Conservation (phyloP, 1,140 invertebrate genomes). For the Pogonognathellus flavescens region DNA sequence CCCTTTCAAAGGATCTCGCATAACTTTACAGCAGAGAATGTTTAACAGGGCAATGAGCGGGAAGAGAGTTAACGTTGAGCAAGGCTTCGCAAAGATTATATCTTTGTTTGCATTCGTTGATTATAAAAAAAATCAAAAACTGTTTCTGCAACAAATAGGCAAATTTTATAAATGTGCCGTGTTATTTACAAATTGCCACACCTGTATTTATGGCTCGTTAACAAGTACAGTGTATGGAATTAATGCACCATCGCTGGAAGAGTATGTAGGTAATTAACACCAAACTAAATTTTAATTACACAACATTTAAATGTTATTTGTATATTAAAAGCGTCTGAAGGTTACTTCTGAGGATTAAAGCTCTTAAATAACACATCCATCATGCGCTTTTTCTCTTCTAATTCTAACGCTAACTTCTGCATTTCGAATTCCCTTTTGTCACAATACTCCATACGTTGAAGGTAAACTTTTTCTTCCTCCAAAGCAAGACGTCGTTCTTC, state of each 20-base stretch:
- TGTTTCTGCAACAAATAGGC: conserved; percentile 46
- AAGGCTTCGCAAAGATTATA: conserved; percentile 41
- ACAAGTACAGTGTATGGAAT: background rate
- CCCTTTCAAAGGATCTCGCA: conserved; percentile 28
- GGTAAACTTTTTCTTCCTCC: background rate
- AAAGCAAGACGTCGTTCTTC: background rate
- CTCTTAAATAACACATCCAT: background rate
- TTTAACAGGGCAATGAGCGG: conserved; percentile 46
- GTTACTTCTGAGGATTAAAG: no score
- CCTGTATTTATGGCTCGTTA: conserved; percentile 22
- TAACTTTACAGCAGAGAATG: background rate
- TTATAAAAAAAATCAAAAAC: conserved; percentile 47
- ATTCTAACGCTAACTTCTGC: background rate
- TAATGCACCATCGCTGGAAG: background rate
- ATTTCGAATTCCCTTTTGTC: background rate
- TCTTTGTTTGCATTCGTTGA: conserved; percentile 50
- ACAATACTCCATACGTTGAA: background rate
- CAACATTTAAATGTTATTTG: no score
- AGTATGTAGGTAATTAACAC: background rate
- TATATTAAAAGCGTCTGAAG: no score
- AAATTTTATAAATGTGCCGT: conserved; percentile 28
- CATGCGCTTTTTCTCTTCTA: background rate
- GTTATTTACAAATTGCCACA: conserved; percentile 50
- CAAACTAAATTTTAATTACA: no score
- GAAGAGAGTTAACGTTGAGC: conserved; percentile 44